These are phyloP conservation scores for Dastarcus helophoroides DNA, from an alignment of 2,888 invertebrate species.

Conservation along the genomic window DNA sequence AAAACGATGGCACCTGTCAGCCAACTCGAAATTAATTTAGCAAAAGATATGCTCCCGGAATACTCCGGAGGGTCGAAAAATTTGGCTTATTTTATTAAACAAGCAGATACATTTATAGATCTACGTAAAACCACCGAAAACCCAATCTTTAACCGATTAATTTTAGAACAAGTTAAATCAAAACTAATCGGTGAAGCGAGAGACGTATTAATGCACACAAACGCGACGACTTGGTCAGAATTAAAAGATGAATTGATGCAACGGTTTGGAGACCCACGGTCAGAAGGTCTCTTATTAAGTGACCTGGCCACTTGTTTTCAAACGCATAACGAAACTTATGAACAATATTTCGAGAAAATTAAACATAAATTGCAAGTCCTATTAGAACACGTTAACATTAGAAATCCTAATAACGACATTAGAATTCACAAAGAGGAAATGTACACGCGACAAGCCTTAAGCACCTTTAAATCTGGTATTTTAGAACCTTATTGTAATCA, in stretches of 20 bases:
- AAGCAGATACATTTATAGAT: too few species aligned
- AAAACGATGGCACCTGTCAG: too few species aligned
- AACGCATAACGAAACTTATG: slow-evolving; percentile 12
- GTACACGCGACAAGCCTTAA: slow-evolving; percentile 10
- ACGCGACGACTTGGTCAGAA: slow-evolving; percentile 9
- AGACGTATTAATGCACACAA: slow-evolving; percentile 8
- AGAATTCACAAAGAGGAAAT: slow-evolving; percentile 9
- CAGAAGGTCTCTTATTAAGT: slow-evolving; percentile 11
- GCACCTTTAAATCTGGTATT: slow-evolving; percentile 10
- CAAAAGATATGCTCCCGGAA: slow-evolving; percentile 7
- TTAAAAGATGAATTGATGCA: slow-evolving; percentile 11
- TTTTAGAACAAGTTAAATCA: slow-evolving; percentile 11
- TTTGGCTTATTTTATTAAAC: slow-evolving; percentile 14
- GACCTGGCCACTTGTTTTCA: slow-evolving; percentile 14
- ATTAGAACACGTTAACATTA: slow-evolving; percentile 12
- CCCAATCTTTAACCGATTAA: slow-evolving; percentile 8
- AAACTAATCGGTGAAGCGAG: slow-evolving; percentile 13
- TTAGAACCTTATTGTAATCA: slow-evolving; percentile 12
- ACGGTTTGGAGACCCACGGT: slow-evolving; percentile 12
- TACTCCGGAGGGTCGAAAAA: slow-evolving; percentile 11
- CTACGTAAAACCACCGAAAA: too few species aligned
- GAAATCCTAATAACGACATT: slow-evolving; percentile 6
- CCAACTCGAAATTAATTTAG: slow-evolving; percentile 8
- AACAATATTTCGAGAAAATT: slow-evolving; percentile 14
- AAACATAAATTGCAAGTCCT: slow-evolving; percentile 16